Conservation (phyloP, 2,888 invertebrate species). For the Thumatha senex region DNA sequence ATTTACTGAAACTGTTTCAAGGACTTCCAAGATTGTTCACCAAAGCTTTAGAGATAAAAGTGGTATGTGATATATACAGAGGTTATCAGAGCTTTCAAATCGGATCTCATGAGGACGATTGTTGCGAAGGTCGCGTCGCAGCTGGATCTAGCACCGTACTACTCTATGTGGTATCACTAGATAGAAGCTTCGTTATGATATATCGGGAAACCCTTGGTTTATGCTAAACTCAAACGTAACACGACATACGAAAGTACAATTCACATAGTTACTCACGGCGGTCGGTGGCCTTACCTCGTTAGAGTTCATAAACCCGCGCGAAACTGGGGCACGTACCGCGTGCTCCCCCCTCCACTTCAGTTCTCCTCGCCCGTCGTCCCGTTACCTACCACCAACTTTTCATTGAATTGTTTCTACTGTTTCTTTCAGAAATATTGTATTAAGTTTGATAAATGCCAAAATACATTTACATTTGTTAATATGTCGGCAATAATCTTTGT, state of each 20-base stretch:
- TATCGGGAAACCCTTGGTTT: constrained; percentile 46
- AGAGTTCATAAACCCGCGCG: constrained; percentile 82
- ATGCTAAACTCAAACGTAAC: constrained; percentile 48
- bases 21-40: too few relatives aligned
- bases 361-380: constrained; percentile 51
- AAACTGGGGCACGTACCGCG: constrained; percentile 82
- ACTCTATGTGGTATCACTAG: constrained; percentile 74
- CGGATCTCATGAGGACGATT: constrained; percentile 64
- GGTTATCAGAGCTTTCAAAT: constrained; percentile 32
- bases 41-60: background rate
- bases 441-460: constrained; percentile 42
- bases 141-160: constrained; percentile 76
- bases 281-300: constrained; percentile 84
- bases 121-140: constrained; percentile 77
- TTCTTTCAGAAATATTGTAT: constrained; percentile 48
- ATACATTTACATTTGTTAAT: constrained; percentile 24
- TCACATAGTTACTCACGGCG: constrained; percentile 56
- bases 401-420: constrained; percentile 74
- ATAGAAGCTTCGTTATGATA: constrained; percentile 75
- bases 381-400: constrained; percentile 77
- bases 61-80: background rate
- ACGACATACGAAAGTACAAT: constrained; percentile 53
- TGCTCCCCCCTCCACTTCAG: constrained; percentile 54
- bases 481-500: constrained; percentile 30
- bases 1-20: too few relatives aligned